Conservation (phyloP, 1,140 invertebrate species). For the Papilio polyxenes region DNA sequence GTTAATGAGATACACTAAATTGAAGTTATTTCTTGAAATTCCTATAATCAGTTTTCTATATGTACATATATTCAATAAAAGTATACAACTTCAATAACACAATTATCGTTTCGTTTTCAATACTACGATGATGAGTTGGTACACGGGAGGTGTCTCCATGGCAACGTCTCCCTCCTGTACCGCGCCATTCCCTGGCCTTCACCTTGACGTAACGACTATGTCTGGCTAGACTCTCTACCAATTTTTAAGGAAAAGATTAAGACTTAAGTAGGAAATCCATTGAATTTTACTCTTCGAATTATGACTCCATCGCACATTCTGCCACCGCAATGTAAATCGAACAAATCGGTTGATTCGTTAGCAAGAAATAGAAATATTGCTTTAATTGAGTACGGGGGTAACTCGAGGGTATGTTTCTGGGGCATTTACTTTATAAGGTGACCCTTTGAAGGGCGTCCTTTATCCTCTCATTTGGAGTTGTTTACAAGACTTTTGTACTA, state of each 20-base stretch:
- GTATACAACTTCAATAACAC: no score
- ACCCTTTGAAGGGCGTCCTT: constrained; percentile 66
- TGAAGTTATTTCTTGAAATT: no score
- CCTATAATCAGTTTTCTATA: no score
- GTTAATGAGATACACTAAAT: no score
- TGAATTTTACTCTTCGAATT: constrained; percentile 9
- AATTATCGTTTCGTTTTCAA: not conserved
- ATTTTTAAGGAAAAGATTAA: not conserved
- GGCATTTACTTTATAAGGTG: constrained; percentile 63
- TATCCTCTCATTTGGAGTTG: constrained; percentile 55
- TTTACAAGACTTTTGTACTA: constrained; percentile 60
- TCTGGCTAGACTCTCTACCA: constrained; percentile 45
- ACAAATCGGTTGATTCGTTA: constrained; percentile 35
- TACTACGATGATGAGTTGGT: constrained; percentile 50
- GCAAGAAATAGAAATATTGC: constrained; percentile 25
- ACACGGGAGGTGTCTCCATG: constrained; percentile 50
- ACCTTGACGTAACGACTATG: constrained; percentile 57
- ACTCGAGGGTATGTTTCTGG: constrained; percentile 56
- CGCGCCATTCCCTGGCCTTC: constrained; percentile 50
- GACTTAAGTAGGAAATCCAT: constrained; percentile 34
- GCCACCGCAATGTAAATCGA: constrained; percentile 47
- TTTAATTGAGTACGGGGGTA: constrained; percentile 44
- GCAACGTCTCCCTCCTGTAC: constrained; percentile 47
- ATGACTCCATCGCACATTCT: not conserved
- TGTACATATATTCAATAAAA: no score